A percentile compares a stretch with the other conserved stretches of the same genome.
These are phyloP conservation scores for Gryon sp. DNA, from an alignment of 1,140 invertebrate genomes.

Conservation along the genomic window DNA sequence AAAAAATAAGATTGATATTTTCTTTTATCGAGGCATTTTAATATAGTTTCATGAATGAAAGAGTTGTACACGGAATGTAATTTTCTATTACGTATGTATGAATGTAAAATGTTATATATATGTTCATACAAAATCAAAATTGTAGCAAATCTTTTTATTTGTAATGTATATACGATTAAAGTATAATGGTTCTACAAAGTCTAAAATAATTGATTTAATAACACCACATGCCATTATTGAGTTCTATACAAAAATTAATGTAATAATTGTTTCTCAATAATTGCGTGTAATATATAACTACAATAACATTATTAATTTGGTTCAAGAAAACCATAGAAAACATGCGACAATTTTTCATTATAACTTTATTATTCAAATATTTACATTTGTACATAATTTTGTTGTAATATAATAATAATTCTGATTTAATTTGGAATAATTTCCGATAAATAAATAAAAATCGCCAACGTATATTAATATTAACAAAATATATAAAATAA, in stretches of 20 bases:
- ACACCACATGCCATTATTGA: too few species aligned
- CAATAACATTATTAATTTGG: neutral
- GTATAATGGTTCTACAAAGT: conserved; percentile 13
- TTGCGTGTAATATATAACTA: too few species aligned
- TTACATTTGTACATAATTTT: conserved; percentile 10
- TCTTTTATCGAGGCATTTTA: conserved; percentile 44
- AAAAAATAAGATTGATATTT: conserved; percentile 24
- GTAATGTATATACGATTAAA: conserved; percentile 43
- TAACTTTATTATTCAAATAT: neutral
- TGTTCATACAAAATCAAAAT: conserved; percentile 5
- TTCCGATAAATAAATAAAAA: too few species aligned
- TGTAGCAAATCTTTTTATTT: conserved; percentile 20
- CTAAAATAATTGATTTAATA: neutral
- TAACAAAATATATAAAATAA: too few species aligned
- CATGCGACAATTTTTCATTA: neutral
- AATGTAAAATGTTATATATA: conserved; percentile 25
- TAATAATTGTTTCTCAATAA: too few species aligned
- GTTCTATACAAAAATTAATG: too few species aligned
- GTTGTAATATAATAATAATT: neutral
- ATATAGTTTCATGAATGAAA: conserved; percentile 25
- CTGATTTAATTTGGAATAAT: too few species aligned
- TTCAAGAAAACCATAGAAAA: conserved; percentile 4
- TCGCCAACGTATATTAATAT: too few species aligned
- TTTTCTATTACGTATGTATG: conserved; percentile 40
- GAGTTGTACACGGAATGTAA: conserved; percentile 33